Evolutionary conservation across 2,797 vertebrate genomes (phyloP).

Genomic region (Spea hammondii): DNA sequence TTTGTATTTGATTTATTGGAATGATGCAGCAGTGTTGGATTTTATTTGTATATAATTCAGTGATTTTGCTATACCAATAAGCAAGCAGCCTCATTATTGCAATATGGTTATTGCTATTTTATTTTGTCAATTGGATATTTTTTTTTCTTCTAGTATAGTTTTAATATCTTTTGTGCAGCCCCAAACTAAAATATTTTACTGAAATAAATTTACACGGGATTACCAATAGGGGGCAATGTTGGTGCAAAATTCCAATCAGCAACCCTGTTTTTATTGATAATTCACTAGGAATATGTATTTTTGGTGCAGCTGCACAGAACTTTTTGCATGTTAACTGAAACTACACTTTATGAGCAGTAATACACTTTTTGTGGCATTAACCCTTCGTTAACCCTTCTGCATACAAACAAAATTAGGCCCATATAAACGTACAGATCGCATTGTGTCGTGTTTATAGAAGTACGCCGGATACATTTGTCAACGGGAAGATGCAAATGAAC

Average conservation of each 20-base stretch:
- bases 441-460: not conserved
- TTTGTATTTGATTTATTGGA: too few species aligned
- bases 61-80: too few species aligned
- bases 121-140: too few species aligned
- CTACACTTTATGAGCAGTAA: slow-evolving; percentile 57
- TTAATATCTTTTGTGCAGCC: too few species aligned
- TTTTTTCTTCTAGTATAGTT: too few species aligned
- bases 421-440: not conserved
- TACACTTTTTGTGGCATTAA: slow-evolving; percentile 18
- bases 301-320: slow-evolving; percentile 59
- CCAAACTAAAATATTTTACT: not conserved
- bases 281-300: slow-evolving; percentile 57
- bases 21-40: too few species aligned
- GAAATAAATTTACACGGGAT: slow-evolving; percentile 47
- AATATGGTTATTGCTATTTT: too few species aligned
- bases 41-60: too few species aligned
- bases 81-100: too few species aligned
- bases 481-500: slow-evolving; percentile 46
- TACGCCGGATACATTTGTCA: slow-evolving; percentile 18
- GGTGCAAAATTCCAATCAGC: slow-evolving; percentile 58
- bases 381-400: slow-evolving; percentile 12
- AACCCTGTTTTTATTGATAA: not conserved
- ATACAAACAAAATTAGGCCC: slow-evolving; percentile 8
- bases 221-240: slow-evolving; percentile 75
- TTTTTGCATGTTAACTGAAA: slow-evolving; percentile 61